Conservation (phyloP, 2,113 vertebrate species). For the Electrona antarctica region DNA sequence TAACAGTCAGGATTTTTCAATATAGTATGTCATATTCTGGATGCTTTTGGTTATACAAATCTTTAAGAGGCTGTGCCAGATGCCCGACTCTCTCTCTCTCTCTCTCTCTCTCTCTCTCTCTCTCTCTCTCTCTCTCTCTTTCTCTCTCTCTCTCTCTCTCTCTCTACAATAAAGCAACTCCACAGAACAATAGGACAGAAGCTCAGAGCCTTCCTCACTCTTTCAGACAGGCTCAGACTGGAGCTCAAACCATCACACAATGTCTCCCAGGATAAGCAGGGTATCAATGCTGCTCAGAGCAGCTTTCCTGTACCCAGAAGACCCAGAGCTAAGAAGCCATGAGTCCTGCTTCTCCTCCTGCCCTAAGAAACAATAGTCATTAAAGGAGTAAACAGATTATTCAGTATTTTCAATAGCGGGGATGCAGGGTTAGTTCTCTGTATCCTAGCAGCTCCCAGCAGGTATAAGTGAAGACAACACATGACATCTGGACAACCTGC, state of each 20-base stretch:
- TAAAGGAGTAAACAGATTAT: slow-evolving; percentile 82
- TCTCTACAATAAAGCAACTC: slow-evolving; percentile 26
- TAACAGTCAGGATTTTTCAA: background rate
- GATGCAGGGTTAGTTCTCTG: slow-evolving; percentile 51
- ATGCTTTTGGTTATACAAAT: background rate
- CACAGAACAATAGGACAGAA: slow-evolving; percentile 18
- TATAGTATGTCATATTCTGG: background rate
- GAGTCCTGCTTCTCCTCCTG: slow-evolving; percentile 64
- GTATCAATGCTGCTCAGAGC: slow-evolving; percentile 64
- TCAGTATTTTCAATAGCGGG: slow-evolving; percentile 44
- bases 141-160: background rate
- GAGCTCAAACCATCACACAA: slow-evolving; percentile 50
- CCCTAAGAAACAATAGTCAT: slow-evolving; percentile 76
- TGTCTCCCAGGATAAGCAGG: slow-evolving; percentile 46
- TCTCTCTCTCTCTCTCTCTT: slow-evolving; percentile 12
- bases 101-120: slow-evolving; percentile 3
- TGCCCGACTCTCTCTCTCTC: slow-evolving; percentile 15
- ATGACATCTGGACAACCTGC: slow-evolving; percentile 69
- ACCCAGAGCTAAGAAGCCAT: slow-evolving; percentile 62
- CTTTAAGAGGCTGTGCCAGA: slow-evolving; percentile 15
- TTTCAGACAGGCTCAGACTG: slow-evolving; percentile 56
- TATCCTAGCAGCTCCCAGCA: slow-evolving; percentile 63
- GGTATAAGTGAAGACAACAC: slow-evolving; percentile 54
- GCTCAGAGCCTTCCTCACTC: slow-evolving; percentile 43
- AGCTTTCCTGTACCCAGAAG: slow-evolving; percentile 70